Evolutionary conservation across 2,113 vertebrate genomes (phyloP), one percentile per base, ranked within the genome.

Genomic region (Heliornis fulica): DNA sequence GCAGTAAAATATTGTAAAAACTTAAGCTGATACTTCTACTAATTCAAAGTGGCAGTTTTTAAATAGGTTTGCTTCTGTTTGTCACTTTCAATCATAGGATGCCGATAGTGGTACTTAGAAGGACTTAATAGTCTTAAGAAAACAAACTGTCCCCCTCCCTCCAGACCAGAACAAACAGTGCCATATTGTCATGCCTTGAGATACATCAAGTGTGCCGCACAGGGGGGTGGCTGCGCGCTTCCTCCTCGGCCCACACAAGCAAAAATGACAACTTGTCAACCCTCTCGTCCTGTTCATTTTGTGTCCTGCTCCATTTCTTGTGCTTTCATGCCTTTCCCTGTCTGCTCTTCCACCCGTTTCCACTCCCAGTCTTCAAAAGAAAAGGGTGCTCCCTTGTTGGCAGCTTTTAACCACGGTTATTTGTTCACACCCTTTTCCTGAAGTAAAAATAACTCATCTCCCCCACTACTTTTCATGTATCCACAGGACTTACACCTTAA

Each of bases 11-110:
- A 79, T 97, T 94, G 90, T 94, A 96, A 97, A n/a, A 95, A 96
- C 87, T 96, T 96, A 71, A 96, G 95, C 59, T 90, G 96, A 97
- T 97, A 96, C 90, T 97, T 96, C 87, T 89, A 34, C 95, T 98
- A 98, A 98, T 97, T 94, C 43, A 50, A 97, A 98, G 98, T 97
- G 98, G 98, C 98, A 97, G 97, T 70, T 96, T 96, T 98, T 97
- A 98, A 98, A 97, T 95, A 97, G 96, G 93, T 92, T 74, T 97
- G 96, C 89, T 97, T 97, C 95, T 92, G 54, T 95, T 97, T 98
- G 98, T 98, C 98, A 98, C 97, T 98, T 98, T 95, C 96, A 97
- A 98, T 98, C 97, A 98, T 18, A 95, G 92, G 89, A 97, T 96
- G 97, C 92, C 17, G 72, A 95, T 87, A 97, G 94, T 96, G 96